These are phyloP conservation scores for Prunella himalayana DNA, from an alignment of 2,113 vertebrate species.

Conservation along the genomic window DNA sequence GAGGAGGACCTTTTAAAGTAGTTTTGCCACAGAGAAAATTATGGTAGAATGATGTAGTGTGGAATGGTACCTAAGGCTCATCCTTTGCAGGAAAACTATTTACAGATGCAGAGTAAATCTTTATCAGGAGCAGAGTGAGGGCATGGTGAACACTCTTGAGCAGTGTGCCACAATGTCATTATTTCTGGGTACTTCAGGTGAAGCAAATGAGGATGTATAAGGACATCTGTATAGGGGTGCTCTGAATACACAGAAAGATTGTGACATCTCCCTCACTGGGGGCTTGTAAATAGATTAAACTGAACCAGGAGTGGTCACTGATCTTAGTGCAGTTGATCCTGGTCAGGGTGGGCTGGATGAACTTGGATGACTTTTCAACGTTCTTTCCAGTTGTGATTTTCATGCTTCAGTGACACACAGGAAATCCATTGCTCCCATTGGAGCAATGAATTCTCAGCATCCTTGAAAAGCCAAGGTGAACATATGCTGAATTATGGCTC, in stretches of 20 bases:
- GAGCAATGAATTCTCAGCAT: background rate
- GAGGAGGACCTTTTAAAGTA: background rate
- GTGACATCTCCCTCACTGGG: background rate
- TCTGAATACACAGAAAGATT: background rate
- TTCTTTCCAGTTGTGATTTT: background rate
- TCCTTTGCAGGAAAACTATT: background rate
- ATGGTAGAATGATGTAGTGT: background rate
- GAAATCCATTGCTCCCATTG: background rate
- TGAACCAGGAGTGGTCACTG: background rate
- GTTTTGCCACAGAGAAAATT: background rate
- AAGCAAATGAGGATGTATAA: background rate
- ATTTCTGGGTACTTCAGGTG: background rate
- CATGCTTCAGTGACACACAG: background rate
- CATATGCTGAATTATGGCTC: background rate
- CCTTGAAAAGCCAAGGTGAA: background rate
- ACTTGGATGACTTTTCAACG: background rate
- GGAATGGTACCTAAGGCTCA: background rate
- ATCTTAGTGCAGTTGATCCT: background rate
- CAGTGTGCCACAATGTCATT: background rate
- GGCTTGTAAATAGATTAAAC: background rate
- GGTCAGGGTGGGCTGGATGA: background rate
- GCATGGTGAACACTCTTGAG: background rate
- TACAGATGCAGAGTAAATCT: background rate
- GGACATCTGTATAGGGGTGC: background rate
- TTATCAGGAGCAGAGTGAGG: background rate